Evolutionary conservation across 2,797 vertebrate species (phyloP).

Genomic region (Glyptemys insculpta): DNA sequence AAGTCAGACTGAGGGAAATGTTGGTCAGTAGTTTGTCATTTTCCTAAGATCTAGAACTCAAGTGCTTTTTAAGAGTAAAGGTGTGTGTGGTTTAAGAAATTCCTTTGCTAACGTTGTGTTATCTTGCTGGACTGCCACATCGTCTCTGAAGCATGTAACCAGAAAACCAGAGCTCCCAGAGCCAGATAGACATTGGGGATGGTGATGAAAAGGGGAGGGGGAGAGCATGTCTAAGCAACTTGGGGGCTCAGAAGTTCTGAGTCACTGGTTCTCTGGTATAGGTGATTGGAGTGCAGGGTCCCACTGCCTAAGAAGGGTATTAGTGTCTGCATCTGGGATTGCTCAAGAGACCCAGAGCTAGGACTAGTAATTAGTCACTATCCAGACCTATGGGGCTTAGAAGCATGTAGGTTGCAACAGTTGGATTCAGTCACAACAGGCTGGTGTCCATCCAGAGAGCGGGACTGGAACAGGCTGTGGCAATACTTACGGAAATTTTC

Average conservation of each 20-base stretch:
- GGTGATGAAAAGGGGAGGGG: background rate
- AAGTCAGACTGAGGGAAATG: background rate
- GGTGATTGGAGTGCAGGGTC: background rate
- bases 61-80: background rate
- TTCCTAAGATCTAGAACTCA: background rate
- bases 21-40: background rate
- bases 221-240: background rate
- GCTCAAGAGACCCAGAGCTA: background rate
- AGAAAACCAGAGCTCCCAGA: background rate
- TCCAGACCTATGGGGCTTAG: background rate
- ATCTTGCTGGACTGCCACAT: background rate
- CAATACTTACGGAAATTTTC: background rate
- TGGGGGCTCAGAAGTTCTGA: accelerated
- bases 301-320: background rate
- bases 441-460: background rate
- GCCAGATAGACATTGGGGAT: background rate
- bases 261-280: background rate
- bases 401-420: background rate
- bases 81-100: background rate
- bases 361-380: background rate
- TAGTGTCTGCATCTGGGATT: background rate
- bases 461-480: background rate
- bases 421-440: background rate
- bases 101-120: background rate
- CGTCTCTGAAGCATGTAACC: background rate